Base-by-base conservation (phyloP, 2,113 vertebrate species). In the Tursiops truncatus region DNA sequence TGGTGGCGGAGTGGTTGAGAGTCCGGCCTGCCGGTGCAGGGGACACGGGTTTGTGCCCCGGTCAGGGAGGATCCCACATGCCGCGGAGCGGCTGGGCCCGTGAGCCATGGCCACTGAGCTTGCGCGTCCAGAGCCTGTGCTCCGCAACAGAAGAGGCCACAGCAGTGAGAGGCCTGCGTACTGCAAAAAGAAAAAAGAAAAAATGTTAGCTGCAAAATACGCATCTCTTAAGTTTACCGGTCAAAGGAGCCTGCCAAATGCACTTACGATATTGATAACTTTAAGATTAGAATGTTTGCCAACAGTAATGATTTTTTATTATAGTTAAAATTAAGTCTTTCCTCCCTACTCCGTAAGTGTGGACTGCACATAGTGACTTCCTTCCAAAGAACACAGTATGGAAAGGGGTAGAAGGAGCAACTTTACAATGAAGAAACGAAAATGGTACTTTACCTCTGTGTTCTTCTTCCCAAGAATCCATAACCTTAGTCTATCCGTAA, bases 301-400 rank as follows among this genome's bases (percentile, higher is more conserved):
- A 93, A 71, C 15, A 47, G 62, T 63, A 20, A 84, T 41, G 3
- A 94, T 31, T 76, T 91, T 71, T 87, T 56, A 70, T 71, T 71
- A 71, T 28, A 50, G 23, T 44, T 95, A 91, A 88, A 93, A 87
- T 87, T 68, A 77, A 38, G 89, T 26, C 41, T 89, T 88, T 95
- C n/a, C 18, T 80, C 53, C 33, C 8, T 9, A 85, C 58, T 14
- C 33, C 44, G 1, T 41, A 92, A 92, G 56, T 86, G 26, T 71
- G 91, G 28, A 5, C 33, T 71, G 7, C 60, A 89, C 8, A 68
- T 11, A 77, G 36, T 70, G 50, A 79, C 28, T 94, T 82, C 23
- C 28, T 76, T 88, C 12, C 71, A 77, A 80, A 80, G 28, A 82
- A 21, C 56, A 85, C 21, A 76, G 36, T 28, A 41, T 33, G n/a